These are phyloP conservation scores for Hirtodrosophila confusa DNA, from an alignment of 2,888 invertebrate genomes.

Conservation along the genomic window DNA sequence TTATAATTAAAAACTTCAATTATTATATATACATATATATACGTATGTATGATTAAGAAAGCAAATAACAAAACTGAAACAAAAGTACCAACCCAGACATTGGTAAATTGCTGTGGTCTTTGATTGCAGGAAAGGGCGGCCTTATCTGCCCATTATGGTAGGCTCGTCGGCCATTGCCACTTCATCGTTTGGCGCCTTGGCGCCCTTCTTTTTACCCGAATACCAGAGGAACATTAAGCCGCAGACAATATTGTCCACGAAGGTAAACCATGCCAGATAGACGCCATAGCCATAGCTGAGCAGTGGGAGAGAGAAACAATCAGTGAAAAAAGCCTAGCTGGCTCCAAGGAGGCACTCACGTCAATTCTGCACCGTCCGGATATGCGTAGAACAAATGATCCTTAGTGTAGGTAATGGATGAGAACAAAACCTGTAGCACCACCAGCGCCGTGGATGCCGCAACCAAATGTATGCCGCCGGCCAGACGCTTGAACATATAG, in stretches of 20 bases:
- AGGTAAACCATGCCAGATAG: constrained; percentile 91
- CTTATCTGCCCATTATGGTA: constrained; percentile 89
- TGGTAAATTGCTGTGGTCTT: constrained; percentile 65
- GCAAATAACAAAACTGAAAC: constrained; percentile 69
- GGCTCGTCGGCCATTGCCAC: constrained; percentile 94
- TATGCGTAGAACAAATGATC: constrained; percentile 88
- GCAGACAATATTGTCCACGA: constrained; percentile 88
- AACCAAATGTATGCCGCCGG: constrained; percentile 93
- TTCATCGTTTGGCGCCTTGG: constrained; percentile 92
- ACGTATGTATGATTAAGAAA: constrained; percentile 51
- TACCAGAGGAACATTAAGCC: constrained; percentile 91
- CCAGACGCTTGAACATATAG: constrained; percentile 94
- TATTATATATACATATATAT: constrained; percentile 27
- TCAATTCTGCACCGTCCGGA: constrained; percentile 87
- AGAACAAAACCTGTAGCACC: constrained; percentile 91
- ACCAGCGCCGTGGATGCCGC: constrained; percentile 92
- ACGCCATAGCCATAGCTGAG: constrained; percentile 89
- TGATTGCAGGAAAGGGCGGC: constrained; percentile 21
- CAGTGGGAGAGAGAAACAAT: neutral
- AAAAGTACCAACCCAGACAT: constrained; percentile 37
- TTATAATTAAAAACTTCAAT: constrained; percentile 21
- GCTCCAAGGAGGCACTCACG: constrained; percentile 83
- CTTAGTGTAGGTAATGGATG: constrained; percentile 89
- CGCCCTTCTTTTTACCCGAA: constrained; percentile 93
- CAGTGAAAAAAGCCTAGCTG: too few relatives aligned